Evolutionary conservation across 2,113 vertebrate genomes (phyloP), one percentile per base, ranked within the genome.

Genomic region (Prionailurus viverrinus): DNA sequence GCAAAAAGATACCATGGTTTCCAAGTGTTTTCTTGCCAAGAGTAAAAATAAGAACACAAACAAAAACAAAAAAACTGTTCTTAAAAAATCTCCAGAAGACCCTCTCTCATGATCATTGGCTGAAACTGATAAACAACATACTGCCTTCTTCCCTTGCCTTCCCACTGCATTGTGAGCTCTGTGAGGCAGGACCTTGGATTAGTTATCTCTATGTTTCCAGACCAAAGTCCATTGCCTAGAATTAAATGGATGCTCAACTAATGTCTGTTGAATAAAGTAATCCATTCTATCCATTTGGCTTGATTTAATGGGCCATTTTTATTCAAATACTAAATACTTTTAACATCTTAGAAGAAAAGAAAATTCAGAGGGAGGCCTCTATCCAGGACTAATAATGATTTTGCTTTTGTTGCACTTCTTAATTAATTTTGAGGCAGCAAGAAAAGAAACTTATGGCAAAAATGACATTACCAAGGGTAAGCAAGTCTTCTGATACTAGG

Each of bases 11-110:
- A 39, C 39, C 11, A 39, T 31, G 29, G 66, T 87, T 87, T 82
- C 36, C 74, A 66, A 66, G 36, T 73, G 39, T 61, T 29, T 92
- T 51, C 69, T n/a, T 63, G 55, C 55, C 39, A 85, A 84, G 51
- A 45, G 80, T 69, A 31, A 58, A 88, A 15, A 58, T 18, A 69
- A 65, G 10, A 76, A 41, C 10, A 14, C 7, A 21, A 25, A 31
- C 18, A 69, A 8, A 69, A 19, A 39, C 5, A 66, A 73, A 74
- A 25, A 65, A n/a, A 23, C 5, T 5, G 6, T 91, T 71, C 31
- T 80, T 36, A 82, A 41, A 80, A 96, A 96, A 63, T 69, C n/a
- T 85, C 53, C 27, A 73, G 53, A 94, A 96, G 66, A 65, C 14
- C 4, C 10, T 84, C 15, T 74, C n/a, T 41, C 82, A 53, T n/a